Evolutionary conservation across 2,797 vertebrate genomes (phyloP), one percentile per base, ranked within the genome.

Genomic region (Xenops minutus): DNA sequence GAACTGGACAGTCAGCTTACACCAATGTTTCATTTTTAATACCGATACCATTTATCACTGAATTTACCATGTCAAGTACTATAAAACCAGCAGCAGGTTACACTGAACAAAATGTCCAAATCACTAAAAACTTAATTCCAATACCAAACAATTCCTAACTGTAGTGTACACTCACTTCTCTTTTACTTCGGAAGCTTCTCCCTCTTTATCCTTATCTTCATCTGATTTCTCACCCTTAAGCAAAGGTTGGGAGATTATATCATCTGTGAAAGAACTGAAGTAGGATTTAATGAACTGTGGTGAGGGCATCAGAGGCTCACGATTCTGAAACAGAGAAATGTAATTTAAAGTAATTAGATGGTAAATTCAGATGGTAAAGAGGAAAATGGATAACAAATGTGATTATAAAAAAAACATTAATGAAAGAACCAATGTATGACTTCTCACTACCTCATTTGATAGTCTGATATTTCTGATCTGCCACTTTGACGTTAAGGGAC

Each of bases 261-360:
- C 99, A 91, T 99, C 99, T 4, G 99, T 99, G 98, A 99, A 99
- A 41, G 99, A 99, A 98, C 99, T 99, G 94, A 99, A 99, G 98
- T 99, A 99, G 75, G 99, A 99, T 96, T 99, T 99, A 97, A 99
- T 99, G 97, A 99, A 99, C 98, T 99, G 99, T 90, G 99, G 99
- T 10, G 99, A 99, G 71, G 99, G 99, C 99, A 99, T 99, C 98
- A 99, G 98, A 48, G 99, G 99, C 96, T 99, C 99, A 52, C 99
- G 99, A 97, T 99, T 99, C 99, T 99, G 96, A 78, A 98, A 98
- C 52, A 96, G 58, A 97, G 78, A 93, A 93, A 91, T 12, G 34
- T 55, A 89, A 92, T 75, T 82, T 72, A 63, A 68, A 73, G 46
- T 88, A 77, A 74, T 49, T 92, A 92, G 74, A 69, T 39, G 22